Conservation (phyloP, 2,888 invertebrate genomes). For the Caenorhabditis uteleia region DNA sequence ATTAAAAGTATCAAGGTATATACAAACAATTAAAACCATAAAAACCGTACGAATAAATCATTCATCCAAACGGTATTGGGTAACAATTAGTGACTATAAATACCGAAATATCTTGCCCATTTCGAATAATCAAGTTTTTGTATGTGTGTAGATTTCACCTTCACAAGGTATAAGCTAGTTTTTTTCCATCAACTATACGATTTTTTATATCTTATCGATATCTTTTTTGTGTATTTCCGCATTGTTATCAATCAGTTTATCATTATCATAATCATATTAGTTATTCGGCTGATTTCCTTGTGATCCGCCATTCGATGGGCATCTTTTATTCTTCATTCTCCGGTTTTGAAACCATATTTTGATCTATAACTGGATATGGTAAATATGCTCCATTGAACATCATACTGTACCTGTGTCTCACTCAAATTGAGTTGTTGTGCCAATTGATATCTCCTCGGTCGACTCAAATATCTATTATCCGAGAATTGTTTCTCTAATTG, state of each 20-base stretch:
- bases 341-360: slow-evolving; percentile 86
- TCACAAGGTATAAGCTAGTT: too few relatives aligned
- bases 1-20: too few relatives aligned
- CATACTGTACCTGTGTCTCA: slow-evolving; percentile 86
- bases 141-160: too few relatives aligned
- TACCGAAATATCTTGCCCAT: too few relatives aligned
- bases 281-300: neutral
- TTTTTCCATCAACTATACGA: too few relatives aligned
- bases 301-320: slow-evolving; percentile 2
- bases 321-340: slow-evolving; percentile 95
- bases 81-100: too few relatives aligned
- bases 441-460: slow-evolving; percentile 97
- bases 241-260: too few relatives aligned
- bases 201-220: slow-evolving; percentile 3
- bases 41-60: too few relatives aligned
- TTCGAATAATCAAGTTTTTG: too few relatives aligned
- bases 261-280: too few relatives aligned
- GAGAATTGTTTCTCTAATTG: slow-evolving; percentile 98
- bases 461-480: slow-evolving; percentile 96
- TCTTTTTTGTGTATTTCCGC: neutral
- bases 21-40: too few relatives aligned
- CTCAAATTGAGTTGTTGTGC: slow-evolving; percentile 96
- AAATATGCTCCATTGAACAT: neutral
- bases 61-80: too few relatives aligned
- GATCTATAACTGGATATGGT: slow-evolving; percentile 82